Evolutionary conservation across 2,888 invertebrate species (phyloP).

Genomic region (Pseudoips prasinana): DNA sequence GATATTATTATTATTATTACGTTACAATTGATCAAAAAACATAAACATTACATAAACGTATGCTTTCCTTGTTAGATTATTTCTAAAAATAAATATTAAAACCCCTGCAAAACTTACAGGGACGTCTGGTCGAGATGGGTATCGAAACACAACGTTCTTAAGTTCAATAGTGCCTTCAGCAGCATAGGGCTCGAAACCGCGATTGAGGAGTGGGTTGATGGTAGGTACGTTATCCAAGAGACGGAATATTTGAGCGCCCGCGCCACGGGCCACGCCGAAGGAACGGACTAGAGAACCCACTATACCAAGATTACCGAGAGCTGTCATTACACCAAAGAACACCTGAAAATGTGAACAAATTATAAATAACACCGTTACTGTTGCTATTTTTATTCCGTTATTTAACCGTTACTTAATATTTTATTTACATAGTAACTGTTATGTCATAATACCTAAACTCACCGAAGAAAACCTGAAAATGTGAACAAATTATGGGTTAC

Average conservation of each 20-base stretch:
- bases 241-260: conserved; percentile 87
- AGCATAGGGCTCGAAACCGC: conserved; percentile 79
- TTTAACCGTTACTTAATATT: no score
- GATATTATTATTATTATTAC: no score
- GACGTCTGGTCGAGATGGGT: conserved; percentile 88
- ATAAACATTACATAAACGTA: no score
- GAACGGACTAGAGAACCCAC: conserved; percentile 77
- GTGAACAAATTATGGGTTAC: background rate
- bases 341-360: conserved; percentile 18
- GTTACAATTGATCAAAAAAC: background rate
- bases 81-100: no score
- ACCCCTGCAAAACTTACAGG: no score
- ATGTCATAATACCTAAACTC: background rate
- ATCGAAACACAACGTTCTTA: conserved; percentile 86
- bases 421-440: no score
- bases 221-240: conserved; percentile 86
- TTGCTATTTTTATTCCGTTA: no score
- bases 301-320: conserved; percentile 36
- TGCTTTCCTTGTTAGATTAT: no score
- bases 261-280: conserved; percentile 88
- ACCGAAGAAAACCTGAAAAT: background rate
- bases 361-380: no score
- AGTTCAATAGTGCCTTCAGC: conserved; percentile 85
- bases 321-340: conserved; percentile 80
- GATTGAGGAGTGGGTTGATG: conserved; percentile 85